Percentiles rank a stretch among this genome's conserved stretches.
Evolutionary conservation across 2,797 vertebrate genomes (phyloP).

Genomic region (Artibeus lituratus): DNA sequence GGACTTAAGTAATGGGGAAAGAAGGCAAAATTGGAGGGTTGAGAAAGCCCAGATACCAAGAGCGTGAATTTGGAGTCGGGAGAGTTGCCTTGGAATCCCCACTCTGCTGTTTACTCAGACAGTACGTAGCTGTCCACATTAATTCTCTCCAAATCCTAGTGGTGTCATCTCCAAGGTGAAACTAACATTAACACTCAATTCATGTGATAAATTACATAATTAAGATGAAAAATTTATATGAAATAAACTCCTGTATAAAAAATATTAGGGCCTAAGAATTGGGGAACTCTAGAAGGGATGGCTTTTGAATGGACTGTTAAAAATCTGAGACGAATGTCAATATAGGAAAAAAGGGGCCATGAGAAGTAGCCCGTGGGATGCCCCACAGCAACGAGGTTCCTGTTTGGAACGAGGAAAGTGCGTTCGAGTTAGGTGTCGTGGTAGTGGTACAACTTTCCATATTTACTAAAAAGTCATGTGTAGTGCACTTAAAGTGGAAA

Average conservation of each 20-base stretch:
- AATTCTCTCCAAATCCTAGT: background rate
- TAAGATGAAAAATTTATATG: background rate
- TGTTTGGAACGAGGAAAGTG: background rate
- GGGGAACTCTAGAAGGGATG: background rate
- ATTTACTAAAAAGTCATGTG: background rate
- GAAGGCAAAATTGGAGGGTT: background rate
- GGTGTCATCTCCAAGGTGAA: slow-evolving; percentile 30
- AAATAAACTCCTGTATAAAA: background rate
- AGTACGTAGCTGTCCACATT: background rate
- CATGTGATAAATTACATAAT: background rate
- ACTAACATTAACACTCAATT: background rate
- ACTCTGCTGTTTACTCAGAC: background rate
- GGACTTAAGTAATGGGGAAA: background rate
- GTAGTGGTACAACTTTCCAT: background rate
- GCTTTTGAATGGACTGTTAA: slow-evolving; percentile 3
- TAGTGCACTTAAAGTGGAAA: background rate
- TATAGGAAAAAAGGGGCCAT: background rate
- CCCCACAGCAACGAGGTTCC: background rate
- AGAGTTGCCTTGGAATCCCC: background rate
- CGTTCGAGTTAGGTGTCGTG: background rate
- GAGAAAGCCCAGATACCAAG: background rate
- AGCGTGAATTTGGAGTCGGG: background rate
- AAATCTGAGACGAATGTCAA: background rate
- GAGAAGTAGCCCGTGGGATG: background rate
- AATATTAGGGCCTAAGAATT: background rate